Percentiles rank a stretch among this genome's conserved stretches.
Conservation (phyloP, 2,888 invertebrate species). For the Hedya salicella region DNA sequence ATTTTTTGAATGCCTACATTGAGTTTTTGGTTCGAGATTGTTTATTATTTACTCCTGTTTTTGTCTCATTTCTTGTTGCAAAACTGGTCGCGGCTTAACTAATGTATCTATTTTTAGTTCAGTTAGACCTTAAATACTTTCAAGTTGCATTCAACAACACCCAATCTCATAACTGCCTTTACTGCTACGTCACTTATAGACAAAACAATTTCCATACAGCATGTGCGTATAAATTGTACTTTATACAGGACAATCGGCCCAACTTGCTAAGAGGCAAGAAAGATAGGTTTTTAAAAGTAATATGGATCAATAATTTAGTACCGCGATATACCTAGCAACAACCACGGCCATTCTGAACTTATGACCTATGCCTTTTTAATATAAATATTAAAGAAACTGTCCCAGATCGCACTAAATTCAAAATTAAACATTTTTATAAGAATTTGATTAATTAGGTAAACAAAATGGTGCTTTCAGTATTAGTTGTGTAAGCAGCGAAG, state of each 20-base stretch:
- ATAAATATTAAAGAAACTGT: conserved; percentile 36
- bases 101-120: no score
- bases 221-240: background rate
- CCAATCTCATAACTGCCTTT: background rate
- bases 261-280: background rate
- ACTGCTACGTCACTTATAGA: background rate
- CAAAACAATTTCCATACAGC: background rate
- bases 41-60: background rate
- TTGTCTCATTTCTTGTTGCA: conserved; percentile 11
- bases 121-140: no score
- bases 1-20: background rate
- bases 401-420: conserved; percentile 55
- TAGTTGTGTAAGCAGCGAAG: conserved; percentile 77
- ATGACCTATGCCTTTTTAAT: conserved; percentile 33
- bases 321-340: conserved; percentile 4
- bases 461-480: conserved; percentile 83
- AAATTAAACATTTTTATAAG: conserved; percentile 61
- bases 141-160: background rate
- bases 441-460: conserved; percentile 60
- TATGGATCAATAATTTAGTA: conserved; percentile 5
- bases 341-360: conserved; percentile 26
- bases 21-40: background rate
- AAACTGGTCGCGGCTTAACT: conserved; percentile 11
- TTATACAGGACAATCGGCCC: conserved; percentile 7
- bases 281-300: background rate